A percentile compares a stretch with the other conserved stretches of the same genome.
Evolutionary conservation across 37 sponge, comb jelly and placozoan species (phyloP).

Genomic region (Corticium candelabrum): DNA sequence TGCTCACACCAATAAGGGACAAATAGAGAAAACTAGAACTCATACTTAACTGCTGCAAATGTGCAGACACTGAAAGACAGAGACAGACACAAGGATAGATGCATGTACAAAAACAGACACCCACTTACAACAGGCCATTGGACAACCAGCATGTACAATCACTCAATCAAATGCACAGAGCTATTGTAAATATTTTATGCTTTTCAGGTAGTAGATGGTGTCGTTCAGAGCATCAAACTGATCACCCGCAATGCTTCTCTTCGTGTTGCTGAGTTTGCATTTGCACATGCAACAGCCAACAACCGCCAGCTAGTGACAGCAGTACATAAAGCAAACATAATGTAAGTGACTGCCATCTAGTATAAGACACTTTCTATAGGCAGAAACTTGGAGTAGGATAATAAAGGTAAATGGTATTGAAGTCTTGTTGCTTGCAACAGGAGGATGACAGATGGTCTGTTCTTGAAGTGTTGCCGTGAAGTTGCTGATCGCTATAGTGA

Average conservation of each 20-base stretch:
- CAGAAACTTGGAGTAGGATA: background rate
- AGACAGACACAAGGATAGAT: too few species aligned
- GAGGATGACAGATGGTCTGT: slow-evolving; percentile 79
- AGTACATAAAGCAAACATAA: slow-evolving; percentile 98
- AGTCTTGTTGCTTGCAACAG: background rate
- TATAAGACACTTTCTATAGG: too few species aligned
- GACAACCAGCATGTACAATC: too few species aligned
- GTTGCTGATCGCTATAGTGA: slow-evolving; percentile 70
- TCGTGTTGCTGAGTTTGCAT: slow-evolving; percentile 98
- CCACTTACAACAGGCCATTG: too few species aligned
- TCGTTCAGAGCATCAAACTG: slow-evolving; percentile 97
- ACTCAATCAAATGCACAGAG: too few species aligned
- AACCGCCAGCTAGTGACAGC: slow-evolving; percentile 74
- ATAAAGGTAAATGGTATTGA: background rate
- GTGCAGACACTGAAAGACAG: too few species aligned
- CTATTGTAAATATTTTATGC: too few species aligned
- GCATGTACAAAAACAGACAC: too few species aligned
- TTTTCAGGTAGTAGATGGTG: slow-evolving; percentile 95
- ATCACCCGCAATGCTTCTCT: slow-evolving; percentile 83
- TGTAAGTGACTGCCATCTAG: slow-evolving; percentile 48
- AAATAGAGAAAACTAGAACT: too few species aligned
- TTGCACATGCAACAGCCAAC: slow-evolving; percentile 71
- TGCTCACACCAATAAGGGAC: too few species aligned
- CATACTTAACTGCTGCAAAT: too few species aligned
- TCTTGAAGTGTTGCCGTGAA: slow-evolving; percentile 78